Evolutionary conservation across 2,113 vertebrate genomes (phyloP).

Genomic region (Megaleporinus macrocephalus): DNA sequence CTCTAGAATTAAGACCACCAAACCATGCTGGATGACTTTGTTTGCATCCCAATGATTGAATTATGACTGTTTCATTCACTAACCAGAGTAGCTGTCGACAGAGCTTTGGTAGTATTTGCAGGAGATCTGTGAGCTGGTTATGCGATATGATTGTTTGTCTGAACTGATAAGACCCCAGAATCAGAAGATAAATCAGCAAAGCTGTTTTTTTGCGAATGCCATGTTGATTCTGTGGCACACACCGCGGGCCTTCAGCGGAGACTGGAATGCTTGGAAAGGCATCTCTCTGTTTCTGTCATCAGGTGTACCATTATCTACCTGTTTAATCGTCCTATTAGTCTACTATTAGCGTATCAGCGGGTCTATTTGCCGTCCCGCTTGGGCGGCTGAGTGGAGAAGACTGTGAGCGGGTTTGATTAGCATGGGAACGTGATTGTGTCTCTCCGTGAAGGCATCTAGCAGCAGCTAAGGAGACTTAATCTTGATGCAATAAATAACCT

Average conservation of each 20-base stretch:
- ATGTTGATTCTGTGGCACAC: slow-evolving; percentile 50
- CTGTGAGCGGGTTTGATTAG: slow-evolving; percentile 33
- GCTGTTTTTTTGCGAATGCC: slow-evolving; percentile 44
- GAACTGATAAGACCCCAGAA: slow-evolving; percentile 17
- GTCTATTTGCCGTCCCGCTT: slow-evolving; percentile 5
- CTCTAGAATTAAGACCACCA: too few species aligned
- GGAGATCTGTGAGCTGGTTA: too few species aligned
- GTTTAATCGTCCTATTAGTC: slow-evolving; percentile 15
- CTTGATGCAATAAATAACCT: slow-evolving; percentile 4
- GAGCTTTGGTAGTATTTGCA: neutral
- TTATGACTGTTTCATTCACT: too few species aligned
- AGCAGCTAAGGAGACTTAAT: slow-evolving; percentile 10
- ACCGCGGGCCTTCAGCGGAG: slow-evolving; percentile 45
- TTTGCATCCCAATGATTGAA: too few species aligned
- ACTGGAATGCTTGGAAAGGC: slow-evolving; percentile 18
- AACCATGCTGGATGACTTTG: too few species aligned
- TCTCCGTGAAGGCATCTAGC: slow-evolving; percentile 5
- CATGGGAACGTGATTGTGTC: slow-evolving; percentile 28
- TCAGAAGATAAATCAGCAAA: slow-evolving; percentile 55
- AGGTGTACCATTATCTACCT: slow-evolving; percentile 24
- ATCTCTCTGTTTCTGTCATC: slow-evolving; percentile 26
- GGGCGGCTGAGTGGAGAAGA: neutral
- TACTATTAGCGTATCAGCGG: slow-evolving; percentile 35
- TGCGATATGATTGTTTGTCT: neutral
- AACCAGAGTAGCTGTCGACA: too few species aligned